Evolutionary conservation across 1,140 invertebrate species (phyloP).

Genomic region (Orius laevigatus): DNA sequence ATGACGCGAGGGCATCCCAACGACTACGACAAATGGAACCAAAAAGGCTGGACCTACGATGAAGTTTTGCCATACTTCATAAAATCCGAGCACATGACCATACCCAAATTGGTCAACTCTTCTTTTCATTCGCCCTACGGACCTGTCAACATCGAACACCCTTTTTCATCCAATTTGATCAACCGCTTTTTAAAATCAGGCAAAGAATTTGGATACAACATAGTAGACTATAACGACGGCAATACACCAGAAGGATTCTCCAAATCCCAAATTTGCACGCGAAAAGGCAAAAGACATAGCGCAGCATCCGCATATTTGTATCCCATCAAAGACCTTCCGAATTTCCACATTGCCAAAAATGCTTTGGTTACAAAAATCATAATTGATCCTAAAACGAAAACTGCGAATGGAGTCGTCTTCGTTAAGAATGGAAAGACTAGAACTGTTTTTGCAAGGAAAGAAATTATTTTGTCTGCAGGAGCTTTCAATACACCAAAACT

Average conservation of each 20-base stretch:
- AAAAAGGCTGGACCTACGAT: constrained; percentile 43
- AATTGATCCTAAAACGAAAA: constrained; percentile 33
- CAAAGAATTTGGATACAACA: constrained; percentile 35
- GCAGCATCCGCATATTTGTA: constrained; percentile 38
- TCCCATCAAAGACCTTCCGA: constrained; percentile 32
- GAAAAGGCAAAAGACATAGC: constrained; percentile 33
- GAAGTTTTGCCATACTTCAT: constrained; percentile 44
- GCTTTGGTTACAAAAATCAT: constrained; percentile 35
- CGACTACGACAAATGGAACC: constrained; percentile 63
- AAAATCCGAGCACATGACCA: constrained; percentile 26
- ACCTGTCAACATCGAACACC: constrained; percentile 20
- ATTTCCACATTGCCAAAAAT: constrained; percentile 35
- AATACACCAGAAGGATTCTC: constrained; percentile 29
- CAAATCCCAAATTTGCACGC: constrained; percentile 24
- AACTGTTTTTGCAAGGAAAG: constrained; percentile 13
- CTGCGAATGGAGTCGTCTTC: constrained; percentile 38
- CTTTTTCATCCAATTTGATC: constrained; percentile 17
- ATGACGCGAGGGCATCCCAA: constrained; percentile 63
- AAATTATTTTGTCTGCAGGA: constrained; percentile 18
- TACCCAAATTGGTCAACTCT: constrained; percentile 25
- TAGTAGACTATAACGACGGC: constrained; percentile 37
- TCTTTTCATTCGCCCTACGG: constrained; percentile 25
- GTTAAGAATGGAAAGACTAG: constrained; percentile 23
- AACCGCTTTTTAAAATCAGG: constrained; percentile 43
- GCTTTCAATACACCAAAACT: constrained; percentile 16